Conservation (phyloP, 2,113 vertebrate species). For the Catharus bicknelli region DNA sequence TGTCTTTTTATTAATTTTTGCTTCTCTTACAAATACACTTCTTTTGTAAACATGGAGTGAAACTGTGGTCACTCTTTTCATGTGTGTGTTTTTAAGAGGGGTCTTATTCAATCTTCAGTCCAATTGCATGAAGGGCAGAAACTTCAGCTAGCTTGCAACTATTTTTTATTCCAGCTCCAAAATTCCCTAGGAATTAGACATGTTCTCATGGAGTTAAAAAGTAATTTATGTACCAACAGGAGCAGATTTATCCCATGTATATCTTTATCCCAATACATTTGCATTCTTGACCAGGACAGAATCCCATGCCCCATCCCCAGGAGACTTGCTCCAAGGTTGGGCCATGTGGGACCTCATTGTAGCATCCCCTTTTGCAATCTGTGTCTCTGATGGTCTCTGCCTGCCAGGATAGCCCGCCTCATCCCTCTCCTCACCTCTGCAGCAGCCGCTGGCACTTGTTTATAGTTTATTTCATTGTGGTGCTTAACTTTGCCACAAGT, state of each 20-base stretch:
- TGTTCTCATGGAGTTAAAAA: accelerated
- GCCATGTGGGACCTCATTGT: neutral
- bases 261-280: neutral
- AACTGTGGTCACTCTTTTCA: neutral
- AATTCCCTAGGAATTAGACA: neutral
- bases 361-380: neutral
- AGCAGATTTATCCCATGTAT: neutral
- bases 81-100: neutral
- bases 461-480: neutral
- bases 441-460: neutral
- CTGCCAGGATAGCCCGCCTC: neutral
- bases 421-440: neutral
- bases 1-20: neutral
- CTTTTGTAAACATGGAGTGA: neutral
- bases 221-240: neutral
- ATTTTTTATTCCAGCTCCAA: neutral
- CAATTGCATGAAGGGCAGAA: neutral
- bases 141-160: neutral
- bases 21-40: neutral
- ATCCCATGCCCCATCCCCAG: accelerated
- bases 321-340: neutral
- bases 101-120: neutral
- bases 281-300: neutral
- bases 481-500: neutral
- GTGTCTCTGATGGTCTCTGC: accelerated